Conservation (phyloP, 2,797 vertebrate species). For the Pangasius sanitwongsei region DNA sequence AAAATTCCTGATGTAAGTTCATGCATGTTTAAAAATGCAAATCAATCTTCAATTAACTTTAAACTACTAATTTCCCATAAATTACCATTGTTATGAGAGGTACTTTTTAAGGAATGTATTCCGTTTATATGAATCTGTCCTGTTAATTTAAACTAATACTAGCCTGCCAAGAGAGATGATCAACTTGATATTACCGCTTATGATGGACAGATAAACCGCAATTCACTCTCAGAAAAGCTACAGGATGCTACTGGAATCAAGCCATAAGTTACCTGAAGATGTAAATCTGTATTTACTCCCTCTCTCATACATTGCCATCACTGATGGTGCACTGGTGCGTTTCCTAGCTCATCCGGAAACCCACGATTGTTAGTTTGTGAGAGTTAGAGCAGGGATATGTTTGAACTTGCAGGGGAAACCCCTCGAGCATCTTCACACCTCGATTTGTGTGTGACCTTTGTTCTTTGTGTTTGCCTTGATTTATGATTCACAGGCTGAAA, state of each 20-base stretch:
- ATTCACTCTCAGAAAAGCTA: neutral
- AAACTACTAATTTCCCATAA: neutral
- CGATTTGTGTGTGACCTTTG: constrained; percentile 47
- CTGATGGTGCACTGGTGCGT: neutral
- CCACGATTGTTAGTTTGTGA: neutral
- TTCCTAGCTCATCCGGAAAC: constrained; percentile 12
- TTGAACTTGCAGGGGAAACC: constrained; percentile 58
- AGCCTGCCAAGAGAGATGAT: neutral
- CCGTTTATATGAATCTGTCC: neutral
- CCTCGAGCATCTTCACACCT: constrained; percentile 37
- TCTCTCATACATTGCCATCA: neutral
- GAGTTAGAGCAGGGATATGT: constrained; percentile 29
- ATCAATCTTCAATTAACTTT: neutral
- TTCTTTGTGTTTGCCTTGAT: constrained; percentile 45
- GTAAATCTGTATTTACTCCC: neutral
- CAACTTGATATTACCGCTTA: neutral
- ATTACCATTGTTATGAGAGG: neutral
- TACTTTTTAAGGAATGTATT: neutral
- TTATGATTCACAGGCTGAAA: constrained; percentile 59
- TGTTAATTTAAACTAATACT: neutral
- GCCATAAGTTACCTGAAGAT: neutral
- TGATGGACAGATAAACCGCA: neutral
- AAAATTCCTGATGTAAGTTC: neutral
- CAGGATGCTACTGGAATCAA: neutral
- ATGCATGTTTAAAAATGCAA: neutral